Evolutionary conservation across 2,888 invertebrate species (phyloP), one percentile per base, ranked within the genome.

Genomic region (Epistrophella euchroma): DNA sequence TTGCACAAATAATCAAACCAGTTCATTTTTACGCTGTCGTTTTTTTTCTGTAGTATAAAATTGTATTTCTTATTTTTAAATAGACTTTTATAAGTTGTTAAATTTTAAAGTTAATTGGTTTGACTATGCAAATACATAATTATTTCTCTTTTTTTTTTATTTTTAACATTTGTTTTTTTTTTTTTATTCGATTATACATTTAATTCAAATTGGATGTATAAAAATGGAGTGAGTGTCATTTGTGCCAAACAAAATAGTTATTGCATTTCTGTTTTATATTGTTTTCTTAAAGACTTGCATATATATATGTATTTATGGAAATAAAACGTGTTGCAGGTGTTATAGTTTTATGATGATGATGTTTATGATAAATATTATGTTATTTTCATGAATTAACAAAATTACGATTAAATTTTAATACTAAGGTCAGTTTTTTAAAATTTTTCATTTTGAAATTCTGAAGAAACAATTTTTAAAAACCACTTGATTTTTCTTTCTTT

Each of bases 31-130:
- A 43, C 43, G 55, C 72, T 55, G 19, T 60, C 60, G 7, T 47
- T 71, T 56, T 40, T 40, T 76, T 60, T 64, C 47, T 74, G 19
- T 55, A 68, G 81, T 85, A 85, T 81, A 85, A 85, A 85, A 85
- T 85, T 85, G 68, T 81, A 73, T 73, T 80, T 70, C 70, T 68
- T 72, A 17, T 43, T 76, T 55, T 75, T 7, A 15, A 37, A 60
- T 40, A 60, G 9, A 60, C 28, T 43, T 77, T 47, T 80, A 75
- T 47, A 32, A 28, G 40, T 70, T 66, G 22, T 77, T 77, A 58
- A 76, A 35, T 77, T 47, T 80, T 76, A 50, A 35, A 80, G 11
- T 73, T 19, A 66, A 35, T 58, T 52, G 58, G 68, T 45, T 68
- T 70, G 60, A 64, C 64, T 70, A 52, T 75, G 62, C 75, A 84